These are phyloP conservation scores for Idris sp. DNA, from an alignment of 1,140 invertebrate species.

Conservation along the genomic window DNA sequence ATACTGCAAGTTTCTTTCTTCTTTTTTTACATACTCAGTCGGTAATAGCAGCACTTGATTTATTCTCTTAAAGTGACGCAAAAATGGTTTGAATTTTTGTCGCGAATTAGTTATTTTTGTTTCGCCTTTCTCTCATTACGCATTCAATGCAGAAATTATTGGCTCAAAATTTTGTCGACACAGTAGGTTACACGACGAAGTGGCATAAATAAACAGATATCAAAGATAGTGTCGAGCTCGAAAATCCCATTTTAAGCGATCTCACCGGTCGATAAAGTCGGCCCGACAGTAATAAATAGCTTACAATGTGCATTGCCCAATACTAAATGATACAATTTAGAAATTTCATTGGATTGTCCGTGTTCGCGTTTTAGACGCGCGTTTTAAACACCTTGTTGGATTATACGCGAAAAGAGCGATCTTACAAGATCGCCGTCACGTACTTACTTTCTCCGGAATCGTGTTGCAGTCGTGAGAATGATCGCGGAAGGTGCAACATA, in stretches of 20 bases:
- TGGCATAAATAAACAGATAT: slow-evolving; percentile 46
- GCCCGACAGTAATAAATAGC: slow-evolving; percentile 50
- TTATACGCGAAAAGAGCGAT: slow-evolving; percentile 57
- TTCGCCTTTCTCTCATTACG: slow-evolving; percentile 53
- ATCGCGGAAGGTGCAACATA: slow-evolving; percentile 46
- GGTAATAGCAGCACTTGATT: too few species aligned
- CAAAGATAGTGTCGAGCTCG: slow-evolving; percentile 46
- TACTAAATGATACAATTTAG: slow-evolving; percentile 49
- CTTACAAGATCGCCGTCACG: slow-evolving; percentile 39
- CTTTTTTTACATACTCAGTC: too few species aligned
- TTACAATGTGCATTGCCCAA: slow-evolving; percentile 46
- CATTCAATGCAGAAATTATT: slow-evolving; percentile 44
- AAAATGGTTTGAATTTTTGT: too few species aligned
- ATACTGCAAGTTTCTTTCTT: too few species aligned
- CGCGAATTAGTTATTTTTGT: slow-evolving; percentile 41
- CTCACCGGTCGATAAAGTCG: slow-evolving; percentile 32
- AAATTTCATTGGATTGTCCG: slow-evolving; percentile 47
- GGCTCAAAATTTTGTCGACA: slow-evolving; percentile 46
- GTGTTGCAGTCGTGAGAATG: slow-evolving; percentile 60
- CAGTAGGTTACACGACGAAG: slow-evolving; percentile 32
- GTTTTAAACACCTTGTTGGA: slow-evolving; percentile 52
- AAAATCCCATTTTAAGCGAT: slow-evolving; percentile 48
- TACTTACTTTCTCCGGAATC: slow-evolving; percentile 59
- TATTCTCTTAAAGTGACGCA: too few species aligned
- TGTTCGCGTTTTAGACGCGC: slow-evolving; percentile 49